Percentiles rank a stretch among this genome's conserved stretches.
Conservation (phyloP, 2,797 vertebrate species). For the Salmo trutta region DNA sequence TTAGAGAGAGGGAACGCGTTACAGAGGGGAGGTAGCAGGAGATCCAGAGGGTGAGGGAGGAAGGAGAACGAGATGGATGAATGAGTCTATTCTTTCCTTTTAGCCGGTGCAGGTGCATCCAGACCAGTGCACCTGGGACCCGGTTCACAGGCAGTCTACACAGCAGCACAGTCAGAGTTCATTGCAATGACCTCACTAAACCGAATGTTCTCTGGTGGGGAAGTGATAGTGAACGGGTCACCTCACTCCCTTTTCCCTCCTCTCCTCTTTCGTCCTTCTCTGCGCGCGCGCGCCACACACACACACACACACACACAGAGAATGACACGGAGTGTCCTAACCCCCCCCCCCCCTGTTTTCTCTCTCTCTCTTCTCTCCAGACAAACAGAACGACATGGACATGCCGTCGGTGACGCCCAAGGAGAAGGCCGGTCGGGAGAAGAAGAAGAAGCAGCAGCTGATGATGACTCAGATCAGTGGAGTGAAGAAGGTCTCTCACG, state of each 20-base stretch:
- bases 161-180: neutral
- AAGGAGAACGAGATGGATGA: too few species aligned
- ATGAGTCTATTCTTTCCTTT: too few species aligned
- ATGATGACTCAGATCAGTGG: constrained; percentile 99
- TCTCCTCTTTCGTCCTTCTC: neutral
- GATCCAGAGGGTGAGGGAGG: too few species aligned
- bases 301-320: neutral
- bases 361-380: constrained; percentile 63
- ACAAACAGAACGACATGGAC: constrained; percentile 98
- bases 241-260: neutral
- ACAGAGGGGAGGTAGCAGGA: too few species aligned
- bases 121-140: too few species aligned
- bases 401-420: constrained; percentile 95
- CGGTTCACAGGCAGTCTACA: neutral
- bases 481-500: constrained; percentile 95
- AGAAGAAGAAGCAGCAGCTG: constrained; percentile 93
- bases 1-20: too few species aligned
- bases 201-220: neutral
- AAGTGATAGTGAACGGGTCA: neutral
- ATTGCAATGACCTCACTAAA: neutral
- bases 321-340: too few species aligned
- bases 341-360: too few species aligned
- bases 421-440: constrained; percentile 92
- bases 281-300: neutral
- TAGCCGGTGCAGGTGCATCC: too few species aligned